Conservation (phyloP, 2,888 invertebrate species). For the Xestoiulus laeticollis region DNA sequence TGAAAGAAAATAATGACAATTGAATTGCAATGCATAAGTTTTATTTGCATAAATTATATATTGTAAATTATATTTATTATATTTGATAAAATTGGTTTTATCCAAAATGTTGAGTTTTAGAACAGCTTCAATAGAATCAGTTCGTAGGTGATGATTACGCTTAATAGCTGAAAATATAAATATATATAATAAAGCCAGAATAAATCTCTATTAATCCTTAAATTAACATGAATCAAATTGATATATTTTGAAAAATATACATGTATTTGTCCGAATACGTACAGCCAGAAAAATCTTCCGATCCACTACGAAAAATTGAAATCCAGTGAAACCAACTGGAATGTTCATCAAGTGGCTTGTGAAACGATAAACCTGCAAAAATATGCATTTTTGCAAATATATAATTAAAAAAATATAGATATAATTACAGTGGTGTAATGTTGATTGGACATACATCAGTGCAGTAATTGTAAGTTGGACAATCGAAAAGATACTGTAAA, state of each 20-base stretch:
- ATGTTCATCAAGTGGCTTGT: slow-evolving; percentile 49
- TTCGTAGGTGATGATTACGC: slow-evolving; percentile 48
- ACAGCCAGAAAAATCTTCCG: slow-evolving; percentile 45
- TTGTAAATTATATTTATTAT: background rate
- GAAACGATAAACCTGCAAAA: slow-evolving; percentile 51
- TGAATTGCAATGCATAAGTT: background rate
- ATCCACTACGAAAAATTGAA: slow-evolving; percentile 44
- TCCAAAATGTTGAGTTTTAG: background rate
- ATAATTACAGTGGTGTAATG: background rate
- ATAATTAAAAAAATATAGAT: background rate
- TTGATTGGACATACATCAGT: slow-evolving; percentile 32
- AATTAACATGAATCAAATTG: too few species aligned
- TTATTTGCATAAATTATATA: background rate
- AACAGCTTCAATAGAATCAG: slow-evolving; percentile 46
- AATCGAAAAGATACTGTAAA: slow-evolving; percentile 45
- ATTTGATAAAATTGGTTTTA: background rate
- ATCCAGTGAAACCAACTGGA: slow-evolving; percentile 49
- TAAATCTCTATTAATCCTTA: too few species aligned
- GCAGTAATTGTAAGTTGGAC: slow-evolving; percentile 48
- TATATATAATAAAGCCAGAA: too few species aligned
- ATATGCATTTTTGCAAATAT: background rate
- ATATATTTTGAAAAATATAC: too few species aligned
- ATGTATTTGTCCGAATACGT: too few species aligned
- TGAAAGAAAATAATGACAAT: background rate
- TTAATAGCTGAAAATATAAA: slow-evolving; percentile 48